Conservation (phyloP, 2,888 invertebrate species). For the Tetheella fluctuosa region DNA sequence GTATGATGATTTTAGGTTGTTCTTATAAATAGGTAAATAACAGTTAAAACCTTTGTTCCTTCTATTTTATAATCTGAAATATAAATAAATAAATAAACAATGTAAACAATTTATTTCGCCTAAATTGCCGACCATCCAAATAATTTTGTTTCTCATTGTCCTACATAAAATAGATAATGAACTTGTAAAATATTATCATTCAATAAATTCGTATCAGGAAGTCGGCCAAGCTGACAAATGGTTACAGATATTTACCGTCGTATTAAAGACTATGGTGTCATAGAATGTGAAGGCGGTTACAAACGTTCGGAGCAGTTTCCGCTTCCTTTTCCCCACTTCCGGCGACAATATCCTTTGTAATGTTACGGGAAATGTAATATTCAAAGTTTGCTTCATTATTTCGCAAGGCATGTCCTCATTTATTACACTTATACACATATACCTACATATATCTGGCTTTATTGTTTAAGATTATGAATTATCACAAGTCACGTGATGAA, state of each 20-base stretch:
- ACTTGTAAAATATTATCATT: too few species aligned
- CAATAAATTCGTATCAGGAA: not conserved
- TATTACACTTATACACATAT: not conserved
- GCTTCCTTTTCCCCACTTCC: constrained; percentile 42
- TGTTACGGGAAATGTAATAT: not conserved
- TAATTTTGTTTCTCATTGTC: too few species aligned
- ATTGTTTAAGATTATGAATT: not conserved
- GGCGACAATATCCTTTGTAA: constrained; percentile 22
- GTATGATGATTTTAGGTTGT: too few species aligned
- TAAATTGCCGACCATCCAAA: too few species aligned
- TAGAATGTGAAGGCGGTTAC: not conserved
- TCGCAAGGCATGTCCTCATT: not conserved
- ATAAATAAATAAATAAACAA: too few species aligned
- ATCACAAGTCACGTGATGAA: too few species aligned
- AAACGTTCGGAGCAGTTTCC: constrained; percentile 32
- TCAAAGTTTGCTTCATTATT: not conserved
- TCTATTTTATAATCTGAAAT: too few species aligned
- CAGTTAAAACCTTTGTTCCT: too few species aligned
- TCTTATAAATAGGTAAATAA: too few species aligned
- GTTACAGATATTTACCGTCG: not conserved
- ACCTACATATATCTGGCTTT: not conserved
- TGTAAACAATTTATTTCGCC: too few species aligned
- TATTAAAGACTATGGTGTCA: not conserved
- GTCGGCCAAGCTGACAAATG: not conserved
- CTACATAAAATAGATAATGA: not conserved